Evolutionary conservation across 2,888 invertebrate genomes (phyloP), one percentile per base, ranked within the genome.

Genomic region (Nezara viridula): DNA sequence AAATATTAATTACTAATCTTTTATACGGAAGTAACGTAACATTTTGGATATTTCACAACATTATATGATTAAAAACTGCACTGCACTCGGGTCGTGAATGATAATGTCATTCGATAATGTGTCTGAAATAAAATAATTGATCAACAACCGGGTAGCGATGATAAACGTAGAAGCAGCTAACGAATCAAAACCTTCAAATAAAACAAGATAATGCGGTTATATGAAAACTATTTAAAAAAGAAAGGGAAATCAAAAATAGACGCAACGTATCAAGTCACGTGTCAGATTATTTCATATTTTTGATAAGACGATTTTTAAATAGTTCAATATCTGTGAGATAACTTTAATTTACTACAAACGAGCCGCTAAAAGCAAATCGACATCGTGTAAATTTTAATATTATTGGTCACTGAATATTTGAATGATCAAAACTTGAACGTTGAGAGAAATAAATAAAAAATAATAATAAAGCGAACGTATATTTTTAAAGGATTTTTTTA

Each of bases 271-370:
- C 44, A 12, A 37, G 81, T 81, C 81, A 81, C 81, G 81, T 81
- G 81, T 47, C 81, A 40, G 37, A 44, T 27, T 10, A 14, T 19
- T 19, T 10, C n/a, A 19, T 10, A 40, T 37, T 24, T 40, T 24
- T n/a, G 81, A 81, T 81, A 81, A 81, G 24, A 81, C 3, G 40
- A 77, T 81, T 47, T 81, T 44, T 44, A 81, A 81, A 81, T 81
- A 81, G 40, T 40, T 44, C 37, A 12, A n/a, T 77, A 77, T 81
- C 44, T 81, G 32, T 4, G 32, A 7, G 66, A 73, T 73, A 73
- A 37, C 1, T 37, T 19, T 73, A 37, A 19, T 7, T 73, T 21
- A 73, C 66, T 32, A 73, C 1, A 66, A 6, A 37, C 27, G 12
- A 60, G 5, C 27, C 1, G 27, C 60, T n/a, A n/a, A 12, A 19